A percentile compares a stretch with the other conserved stretches of the same genome.
These are phyloP conservation scores for Disparrhopalites patrizii DNA, from an alignment of 2,888 invertebrate species.

Conservation along the genomic window DNA sequence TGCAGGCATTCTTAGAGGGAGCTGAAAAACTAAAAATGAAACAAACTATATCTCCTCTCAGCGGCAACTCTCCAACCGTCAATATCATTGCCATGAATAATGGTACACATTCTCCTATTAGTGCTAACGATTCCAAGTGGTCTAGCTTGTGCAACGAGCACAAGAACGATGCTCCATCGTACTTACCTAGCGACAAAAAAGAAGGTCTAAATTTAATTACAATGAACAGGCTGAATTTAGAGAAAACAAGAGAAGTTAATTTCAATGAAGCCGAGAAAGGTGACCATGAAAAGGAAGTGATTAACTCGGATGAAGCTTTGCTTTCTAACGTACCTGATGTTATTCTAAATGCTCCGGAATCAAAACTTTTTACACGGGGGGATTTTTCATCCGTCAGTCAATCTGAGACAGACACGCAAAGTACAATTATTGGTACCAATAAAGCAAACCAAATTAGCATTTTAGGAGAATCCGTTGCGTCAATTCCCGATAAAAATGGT, in stretches of 20 bases:
- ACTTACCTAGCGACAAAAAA: neutral
- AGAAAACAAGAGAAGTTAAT: conserved; percentile 32
- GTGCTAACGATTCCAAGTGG: conserved; percentile 1
- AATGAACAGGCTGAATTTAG: conserved; percentile 45
- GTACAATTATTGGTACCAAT: conserved; percentile 34
- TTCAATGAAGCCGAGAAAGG: conserved; percentile 16
- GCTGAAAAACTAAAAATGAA: conserved; percentile 43
- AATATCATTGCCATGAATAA: conserved; percentile 7
- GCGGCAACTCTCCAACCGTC: neutral
- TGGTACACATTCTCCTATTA: conserved; percentile 13
- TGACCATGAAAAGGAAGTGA: conserved; percentile 29
- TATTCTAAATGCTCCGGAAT: neutral
- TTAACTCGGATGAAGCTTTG: neutral
- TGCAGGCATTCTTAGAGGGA: conserved; percentile 64
- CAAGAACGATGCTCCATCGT: neutral
- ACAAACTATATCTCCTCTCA: conserved; percentile 22
- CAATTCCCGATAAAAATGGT: neutral
- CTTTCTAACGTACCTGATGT: conserved; percentile 3
- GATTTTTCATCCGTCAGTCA: conserved; percentile 30
- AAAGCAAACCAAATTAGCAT: too few species aligned
- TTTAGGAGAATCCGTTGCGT: neutral
- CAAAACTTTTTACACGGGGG: neutral
- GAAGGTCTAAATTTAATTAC: conserved; percentile 12
- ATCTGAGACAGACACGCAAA: conserved; percentile 38
- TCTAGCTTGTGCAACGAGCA: neutral